These are phyloP conservation scores for Volucella bombylans DNA, from an alignment of 2,888 invertebrate species.

Conservation along the genomic window DNA sequence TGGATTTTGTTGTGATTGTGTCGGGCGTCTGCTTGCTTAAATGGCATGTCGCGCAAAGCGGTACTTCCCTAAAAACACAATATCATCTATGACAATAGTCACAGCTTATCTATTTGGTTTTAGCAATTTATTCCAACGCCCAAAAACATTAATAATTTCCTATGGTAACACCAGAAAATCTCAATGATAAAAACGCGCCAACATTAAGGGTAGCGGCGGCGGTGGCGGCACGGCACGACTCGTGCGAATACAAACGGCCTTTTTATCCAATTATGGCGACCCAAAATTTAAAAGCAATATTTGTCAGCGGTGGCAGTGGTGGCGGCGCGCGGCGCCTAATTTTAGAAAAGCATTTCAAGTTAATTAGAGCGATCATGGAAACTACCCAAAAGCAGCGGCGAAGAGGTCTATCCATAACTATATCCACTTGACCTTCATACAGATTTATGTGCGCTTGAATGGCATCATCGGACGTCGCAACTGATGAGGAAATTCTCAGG, in stretches of 20 bases:
- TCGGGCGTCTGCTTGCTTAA: background rate
- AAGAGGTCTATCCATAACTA: constrained; percentile 4
- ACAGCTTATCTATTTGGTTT: background rate
- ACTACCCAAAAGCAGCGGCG: constrained; percentile 21
- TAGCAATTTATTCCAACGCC: background rate
- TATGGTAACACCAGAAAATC: constrained; percentile 2
- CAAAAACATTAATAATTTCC: constrained; percentile 27
- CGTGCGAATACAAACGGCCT: constrained; percentile 38
- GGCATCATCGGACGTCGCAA: background rate
- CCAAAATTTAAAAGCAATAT: background rate
- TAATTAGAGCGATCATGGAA: constrained; percentile 8
- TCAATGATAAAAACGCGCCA: constrained; percentile 24
- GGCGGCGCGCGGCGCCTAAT: no score
- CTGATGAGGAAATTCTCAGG: constrained; percentile 37
- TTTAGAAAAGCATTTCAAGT: background rate
- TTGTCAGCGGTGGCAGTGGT: no score
- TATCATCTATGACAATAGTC: background rate
- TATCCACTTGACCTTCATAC: constrained; percentile 48
- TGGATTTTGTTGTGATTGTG: constrained; percentile 29
- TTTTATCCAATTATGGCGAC: constrained; percentile 52
- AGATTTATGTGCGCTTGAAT: constrained; percentile 4
- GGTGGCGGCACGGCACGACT: background rate
- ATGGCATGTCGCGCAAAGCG: background rate
- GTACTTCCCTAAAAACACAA: no score
- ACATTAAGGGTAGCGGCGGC: background rate